phyloP scores from a whole-genome alignment of 2,113 vertebrate species.

The Oryzias celebensis region DNA sequence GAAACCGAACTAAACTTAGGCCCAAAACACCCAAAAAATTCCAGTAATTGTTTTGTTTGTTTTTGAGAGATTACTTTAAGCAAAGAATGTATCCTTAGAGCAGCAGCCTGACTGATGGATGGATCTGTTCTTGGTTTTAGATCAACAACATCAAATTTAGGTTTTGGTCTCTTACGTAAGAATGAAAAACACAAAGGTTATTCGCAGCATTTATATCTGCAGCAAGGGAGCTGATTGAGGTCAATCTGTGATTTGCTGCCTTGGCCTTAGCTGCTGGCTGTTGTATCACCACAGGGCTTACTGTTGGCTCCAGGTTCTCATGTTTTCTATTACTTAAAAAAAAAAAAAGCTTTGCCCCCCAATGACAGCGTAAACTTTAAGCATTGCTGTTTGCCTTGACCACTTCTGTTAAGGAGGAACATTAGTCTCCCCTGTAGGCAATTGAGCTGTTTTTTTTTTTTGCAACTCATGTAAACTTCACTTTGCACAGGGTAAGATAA shows the following conservation, averaged over 20 bases:
- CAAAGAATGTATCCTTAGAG: constrained; percentile 2
- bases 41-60: not conserved
- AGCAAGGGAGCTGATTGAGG: constrained; percentile 62
- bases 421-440: too few relatives aligned
- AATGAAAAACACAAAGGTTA: constrained; percentile 25
- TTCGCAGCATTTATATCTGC: constrained; percentile 41
- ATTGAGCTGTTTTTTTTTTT: too few relatives aligned
- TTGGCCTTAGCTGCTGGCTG: constrained; percentile 34
- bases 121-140: constrained; percentile 24
- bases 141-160: constrained; percentile 4
- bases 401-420: constrained; percentile 7
- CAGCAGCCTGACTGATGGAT: not conserved
- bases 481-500: too few relatives aligned
- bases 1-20: constrained; percentile 12
- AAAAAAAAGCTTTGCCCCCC: constrained; percentile 17
- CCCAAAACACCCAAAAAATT: not conserved
- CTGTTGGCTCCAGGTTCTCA: constrained; percentile 16
- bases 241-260: constrained; percentile 72
- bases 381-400: constrained; percentile 12
- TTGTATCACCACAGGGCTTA: constrained; percentile 54
- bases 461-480: too few relatives aligned
- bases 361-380: constrained; percentile 5
- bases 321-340: constrained; percentile 43
- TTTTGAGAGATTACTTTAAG: constrained; percentile 4
- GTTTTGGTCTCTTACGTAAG: constrained; percentile 16